Conservation (phyloP, 92 coral and sea anemone genomes). For the Montipora capitata region DNA sequence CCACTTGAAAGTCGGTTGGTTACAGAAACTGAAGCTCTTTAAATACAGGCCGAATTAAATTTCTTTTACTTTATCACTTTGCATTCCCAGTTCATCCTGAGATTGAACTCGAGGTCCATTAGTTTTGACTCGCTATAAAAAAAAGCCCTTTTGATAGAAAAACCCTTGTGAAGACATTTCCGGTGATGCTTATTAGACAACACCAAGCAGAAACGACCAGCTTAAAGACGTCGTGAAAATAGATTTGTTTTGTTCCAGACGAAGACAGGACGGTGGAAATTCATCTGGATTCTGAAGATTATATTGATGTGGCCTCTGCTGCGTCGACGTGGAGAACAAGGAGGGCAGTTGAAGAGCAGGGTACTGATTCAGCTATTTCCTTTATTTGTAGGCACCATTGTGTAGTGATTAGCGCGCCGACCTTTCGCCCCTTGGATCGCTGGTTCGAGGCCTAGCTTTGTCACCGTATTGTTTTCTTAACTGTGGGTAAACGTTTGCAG, state of each 20-base stretch:
- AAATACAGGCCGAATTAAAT: too few species aligned
- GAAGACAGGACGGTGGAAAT: not conserved
- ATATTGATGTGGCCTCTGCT: slow-evolving; percentile 13
- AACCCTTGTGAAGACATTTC: not conserved
- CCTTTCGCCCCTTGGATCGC: too few species aligned
- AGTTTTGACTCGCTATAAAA: not conserved
- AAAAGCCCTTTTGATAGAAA: not conserved
- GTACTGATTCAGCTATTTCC: not conserved
- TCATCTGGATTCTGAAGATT: not conserved
- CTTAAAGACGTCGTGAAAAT: not conserved
- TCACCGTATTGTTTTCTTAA: too few species aligned
- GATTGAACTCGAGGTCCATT: not conserved
- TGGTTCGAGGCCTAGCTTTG: too few species aligned
- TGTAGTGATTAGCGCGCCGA: too few species aligned
- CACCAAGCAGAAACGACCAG: not conserved
- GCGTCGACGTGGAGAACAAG: slow-evolving; percentile 28
- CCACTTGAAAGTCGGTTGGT: too few species aligned
- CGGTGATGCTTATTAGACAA: not conserved
- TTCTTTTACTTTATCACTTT: too few species aligned
- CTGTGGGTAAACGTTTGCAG: too few species aligned
- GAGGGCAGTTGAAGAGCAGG: not conserved
- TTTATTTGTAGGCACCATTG: too few species aligned
- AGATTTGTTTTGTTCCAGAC: not conserved
- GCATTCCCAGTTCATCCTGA: not conserved
- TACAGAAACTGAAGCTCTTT: too few species aligned